Evolutionary conservation across 1,140 invertebrate species (phyloP), one percentile per base, ranked within the genome.

Genomic region (Drosophila lacteicornis): DNA sequence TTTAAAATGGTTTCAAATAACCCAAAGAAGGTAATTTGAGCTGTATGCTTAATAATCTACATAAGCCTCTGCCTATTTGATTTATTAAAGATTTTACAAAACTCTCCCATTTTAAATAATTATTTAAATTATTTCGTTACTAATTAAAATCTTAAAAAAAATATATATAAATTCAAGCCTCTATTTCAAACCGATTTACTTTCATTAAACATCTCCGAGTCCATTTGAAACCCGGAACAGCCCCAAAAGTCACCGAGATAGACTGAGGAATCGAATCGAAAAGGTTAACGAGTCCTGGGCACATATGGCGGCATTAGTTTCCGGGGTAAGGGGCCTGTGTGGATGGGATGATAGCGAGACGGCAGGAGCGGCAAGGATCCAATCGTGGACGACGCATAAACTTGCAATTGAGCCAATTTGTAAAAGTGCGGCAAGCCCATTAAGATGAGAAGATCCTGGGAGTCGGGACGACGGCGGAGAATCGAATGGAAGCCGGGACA

Each of bases 401-500:
- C 75, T 91, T 90, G 85, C 85, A 91, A 90, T 90, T 91, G 85
- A 90, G 85, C 85, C 85, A 90, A 90, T 90, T 90, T 90, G 85
- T 90, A 91, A 90, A 80, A 87, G 84, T 87, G 84, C 84, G 84
- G 84, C 84, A 75, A 88, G 80, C 84, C 84, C 84, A 87, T 87
- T 87, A 87, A 87, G 77, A 87, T 60, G 73, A 61, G 56, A 25
- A 58, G 56, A 53, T 57, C 68, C 67, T 55, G 50, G 38, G 59
- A 49, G 22, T 59, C 40, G 55, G 67, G 45, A 58, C 30, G 33
- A 40, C 27, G 33, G 38, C 30, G 25, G 30, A 22, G 60, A 45
- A 53, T 60, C 49, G 58, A 51, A 49, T 19, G 62, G 51, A 49
- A 47, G 22, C 51, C 27, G 49, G 61, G 68, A 73, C 61, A 83